Evolutionary conservation across 2,113 vertebrate species (phyloP).

Genomic region (Gopherus evgoodei): DNA sequence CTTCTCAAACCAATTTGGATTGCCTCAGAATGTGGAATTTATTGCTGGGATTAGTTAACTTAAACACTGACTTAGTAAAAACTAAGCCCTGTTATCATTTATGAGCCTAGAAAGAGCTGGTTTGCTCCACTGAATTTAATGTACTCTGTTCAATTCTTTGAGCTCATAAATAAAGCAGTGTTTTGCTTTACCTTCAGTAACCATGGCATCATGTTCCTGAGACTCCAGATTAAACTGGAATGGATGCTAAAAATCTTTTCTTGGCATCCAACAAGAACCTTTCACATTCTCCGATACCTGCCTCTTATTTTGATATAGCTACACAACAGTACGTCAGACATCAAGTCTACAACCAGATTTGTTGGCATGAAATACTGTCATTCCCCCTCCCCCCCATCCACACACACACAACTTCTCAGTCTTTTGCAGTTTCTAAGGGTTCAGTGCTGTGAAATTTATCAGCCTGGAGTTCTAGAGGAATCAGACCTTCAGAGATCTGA

Average conservation of each 20-base stretch:
- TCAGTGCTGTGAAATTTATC: background rate
- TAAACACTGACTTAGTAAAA: background rate
- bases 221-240: background rate
- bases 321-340: background rate
- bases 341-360: background rate
- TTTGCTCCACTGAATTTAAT: slow-evolving; percentile 10
- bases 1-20: background rate
- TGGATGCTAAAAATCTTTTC: background rate
- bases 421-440: background rate
- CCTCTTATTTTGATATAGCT: background rate
- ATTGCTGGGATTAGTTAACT: slow-evolving; percentile 13
- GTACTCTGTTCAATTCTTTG: background rate
- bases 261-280: background rate
- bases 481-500: background rate
- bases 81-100: background rate
- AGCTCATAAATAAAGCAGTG: slow-evolving; percentile 47
- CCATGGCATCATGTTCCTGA: background rate
- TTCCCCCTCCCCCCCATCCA: background rate
- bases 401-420: background rate
- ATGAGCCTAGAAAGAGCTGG: background rate
- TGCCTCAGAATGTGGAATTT: fast-evolving
- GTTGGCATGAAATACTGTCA: background rate
- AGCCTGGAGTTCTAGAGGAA: background rate
- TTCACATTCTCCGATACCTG: background rate
- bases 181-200: background rate